phyloP scores from a whole-genome alignment of 2,113 vertebrate genomes.

The Donacobius atricapilla region DNA sequence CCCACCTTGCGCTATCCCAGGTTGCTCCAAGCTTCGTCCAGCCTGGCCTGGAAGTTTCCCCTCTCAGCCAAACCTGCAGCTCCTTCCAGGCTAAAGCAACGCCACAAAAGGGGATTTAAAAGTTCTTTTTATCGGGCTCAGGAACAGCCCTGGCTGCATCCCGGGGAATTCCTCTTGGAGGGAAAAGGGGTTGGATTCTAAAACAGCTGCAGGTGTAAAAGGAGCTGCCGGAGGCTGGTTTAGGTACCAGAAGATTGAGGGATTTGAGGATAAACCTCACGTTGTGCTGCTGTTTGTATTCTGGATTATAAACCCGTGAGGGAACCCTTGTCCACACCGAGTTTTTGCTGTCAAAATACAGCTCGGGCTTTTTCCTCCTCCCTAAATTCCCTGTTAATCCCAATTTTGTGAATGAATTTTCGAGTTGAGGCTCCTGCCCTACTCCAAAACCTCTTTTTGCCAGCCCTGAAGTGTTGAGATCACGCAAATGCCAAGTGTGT shows the following conservation, averaged over 20 bases:
- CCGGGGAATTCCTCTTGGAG: background rate
- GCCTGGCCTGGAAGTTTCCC: background rate
- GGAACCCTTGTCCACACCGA: background rate
- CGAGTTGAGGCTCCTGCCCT: background rate
- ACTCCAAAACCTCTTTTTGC: background rate
- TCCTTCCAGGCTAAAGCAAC: rapidly evolving
- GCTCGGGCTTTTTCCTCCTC: background rate
- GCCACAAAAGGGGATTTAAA: background rate
- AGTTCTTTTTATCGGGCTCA: background rate
- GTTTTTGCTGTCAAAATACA: background rate
- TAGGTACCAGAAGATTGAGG: background rate
- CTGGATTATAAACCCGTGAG: background rate
- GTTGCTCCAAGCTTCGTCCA: background rate
- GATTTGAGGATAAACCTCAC: background rate
- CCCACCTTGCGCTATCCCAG: background rate
- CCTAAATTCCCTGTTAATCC: background rate
- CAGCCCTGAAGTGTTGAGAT: background rate
- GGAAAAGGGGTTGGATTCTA: background rate
- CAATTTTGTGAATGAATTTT: background rate
- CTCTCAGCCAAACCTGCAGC: background rate
- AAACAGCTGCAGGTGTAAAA: background rate
- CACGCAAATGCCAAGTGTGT: background rate
- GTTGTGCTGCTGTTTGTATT: background rate
- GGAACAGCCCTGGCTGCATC: background rate
- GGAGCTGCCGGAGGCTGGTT: background rate